phyloP scores from a whole-genome alignment of 2,797 vertebrate genomes.

The Sebastolobus altivelis region DNA sequence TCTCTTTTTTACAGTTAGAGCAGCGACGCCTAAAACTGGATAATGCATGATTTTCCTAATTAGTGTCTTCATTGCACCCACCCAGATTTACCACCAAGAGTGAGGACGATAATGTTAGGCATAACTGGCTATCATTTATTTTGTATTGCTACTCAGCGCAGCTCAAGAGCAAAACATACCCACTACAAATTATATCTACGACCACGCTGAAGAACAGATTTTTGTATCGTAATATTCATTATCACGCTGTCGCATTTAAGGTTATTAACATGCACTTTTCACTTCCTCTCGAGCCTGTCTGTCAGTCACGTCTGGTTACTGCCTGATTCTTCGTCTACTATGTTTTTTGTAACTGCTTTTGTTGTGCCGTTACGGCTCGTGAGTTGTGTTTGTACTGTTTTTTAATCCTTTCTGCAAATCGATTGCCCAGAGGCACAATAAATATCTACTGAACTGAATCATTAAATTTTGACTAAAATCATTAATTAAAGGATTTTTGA shows the following conservation, averaged over 20 bases:
- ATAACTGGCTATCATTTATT: background rate
- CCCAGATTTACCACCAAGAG: background rate
- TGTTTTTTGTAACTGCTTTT: background rate
- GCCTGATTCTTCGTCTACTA: background rate
- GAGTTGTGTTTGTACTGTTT: background rate
- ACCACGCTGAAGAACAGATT: background rate
- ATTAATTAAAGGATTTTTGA: conserved; percentile 8
- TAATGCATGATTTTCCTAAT: background rate
- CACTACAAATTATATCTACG: background rate
- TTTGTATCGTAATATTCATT: background rate
- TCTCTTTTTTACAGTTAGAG: background rate
- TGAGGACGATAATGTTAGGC: background rate
- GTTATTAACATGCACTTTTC: background rate
- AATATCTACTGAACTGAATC: background rate
- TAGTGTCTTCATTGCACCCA: background rate
- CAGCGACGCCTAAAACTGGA: background rate
- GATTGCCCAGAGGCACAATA: background rate
- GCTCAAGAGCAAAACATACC: background rate
- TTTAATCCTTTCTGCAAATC: conserved; percentile 11
- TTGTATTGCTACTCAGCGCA: background rate
- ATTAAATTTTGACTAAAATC: conserved; percentile 5
- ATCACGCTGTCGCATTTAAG: background rate
- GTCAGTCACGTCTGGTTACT: background rate
- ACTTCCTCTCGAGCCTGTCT: background rate
- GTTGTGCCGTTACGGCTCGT: background rate